Percentiles rank a stretch among this genome's conserved stretches.
Conservation (phyloP, 1,140 invertebrate genomes). For the Bicyclus anynana region DNA sequence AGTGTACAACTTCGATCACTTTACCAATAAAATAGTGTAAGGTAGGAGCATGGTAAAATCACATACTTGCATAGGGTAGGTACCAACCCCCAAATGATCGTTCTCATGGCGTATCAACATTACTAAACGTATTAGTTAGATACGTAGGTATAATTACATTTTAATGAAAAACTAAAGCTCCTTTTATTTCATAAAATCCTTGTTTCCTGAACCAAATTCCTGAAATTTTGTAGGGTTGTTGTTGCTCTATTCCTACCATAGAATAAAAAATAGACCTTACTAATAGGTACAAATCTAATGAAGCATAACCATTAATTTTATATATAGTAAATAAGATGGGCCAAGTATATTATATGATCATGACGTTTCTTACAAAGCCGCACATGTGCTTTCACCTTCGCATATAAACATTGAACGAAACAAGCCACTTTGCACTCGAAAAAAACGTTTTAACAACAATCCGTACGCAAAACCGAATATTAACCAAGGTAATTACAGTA, state of each 20-base stretch:
- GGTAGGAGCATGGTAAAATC: no score
- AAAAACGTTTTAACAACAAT: neutral
- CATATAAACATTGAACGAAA: conserved; percentile 18
- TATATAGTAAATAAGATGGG: neutral
- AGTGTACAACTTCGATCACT: no score
- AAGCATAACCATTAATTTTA: neutral
- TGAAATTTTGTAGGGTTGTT: no score
- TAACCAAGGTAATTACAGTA: neutral
- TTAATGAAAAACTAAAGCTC: no score
- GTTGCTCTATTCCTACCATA: no score
- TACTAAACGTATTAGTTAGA: neutral
- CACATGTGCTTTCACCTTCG: conserved; percentile 26
- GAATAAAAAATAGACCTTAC: no score
- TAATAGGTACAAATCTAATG: no score
- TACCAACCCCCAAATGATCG: neutral
- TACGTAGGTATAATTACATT: no score
- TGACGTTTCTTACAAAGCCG: conserved; percentile 18
- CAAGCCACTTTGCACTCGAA: conserved; percentile 13
- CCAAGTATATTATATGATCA: neutral
- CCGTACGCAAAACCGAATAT: conserved; percentile 1
- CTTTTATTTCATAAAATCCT: no score
- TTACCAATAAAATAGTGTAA: no score
- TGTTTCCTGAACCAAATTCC: no score
- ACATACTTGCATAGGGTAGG: no score
- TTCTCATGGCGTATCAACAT: neutral